A percentile compares a stretch with the other conserved stretches of the same genome.
Conservation (phyloP, 1,140 invertebrate species). For the Microplitis demolitor region DNA sequence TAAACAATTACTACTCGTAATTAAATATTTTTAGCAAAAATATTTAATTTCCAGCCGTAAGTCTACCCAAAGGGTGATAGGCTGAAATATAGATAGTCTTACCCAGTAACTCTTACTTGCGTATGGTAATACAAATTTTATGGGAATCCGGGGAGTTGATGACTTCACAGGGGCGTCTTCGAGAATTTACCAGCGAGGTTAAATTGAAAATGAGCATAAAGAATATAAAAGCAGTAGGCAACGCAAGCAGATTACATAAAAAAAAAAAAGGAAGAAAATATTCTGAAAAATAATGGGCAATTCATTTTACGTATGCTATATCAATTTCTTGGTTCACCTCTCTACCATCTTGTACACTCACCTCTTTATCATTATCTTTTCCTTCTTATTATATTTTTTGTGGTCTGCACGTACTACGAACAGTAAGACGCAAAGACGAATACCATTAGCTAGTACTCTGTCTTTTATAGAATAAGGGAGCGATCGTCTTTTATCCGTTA, state of each 20-base stretch:
- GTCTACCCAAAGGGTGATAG: too few relatives aligned
- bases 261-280: conserved; percentile 42
- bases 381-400: conserved; percentile 13
- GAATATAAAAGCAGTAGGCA: conserved; percentile 55
- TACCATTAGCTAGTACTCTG: not conserved
- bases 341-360: conserved; percentile 37
- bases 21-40: too few relatives aligned
- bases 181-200: conserved; percentile 28
- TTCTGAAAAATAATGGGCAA: conserved; percentile 55
- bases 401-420: not conserved
- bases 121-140: conserved; percentile 58
- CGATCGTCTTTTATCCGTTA: conserved; percentile 59
- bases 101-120: conserved; percentile 6
- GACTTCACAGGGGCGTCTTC: conserved; percentile 28
- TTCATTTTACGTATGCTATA: conserved; percentile 63
- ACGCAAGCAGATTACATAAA: conserved; percentile 53
- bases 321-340: conserved; percentile 64
- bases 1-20: too few relatives aligned
- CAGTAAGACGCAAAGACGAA: not conserved
- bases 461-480: conserved; percentile 35
- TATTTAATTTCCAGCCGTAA: too few relatives aligned
- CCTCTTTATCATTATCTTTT: conserved; percentile 28
- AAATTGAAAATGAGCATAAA: conserved; percentile 64
- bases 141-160: conserved; percentile 47
- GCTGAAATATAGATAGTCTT: too few relatives aligned